Percentiles rank a stretch among this genome's conserved stretches.
These are phyloP conservation scores for Syritta pipiens DNA, from an alignment of 2,888 invertebrate genomes.

Conservation along the genomic window DNA sequence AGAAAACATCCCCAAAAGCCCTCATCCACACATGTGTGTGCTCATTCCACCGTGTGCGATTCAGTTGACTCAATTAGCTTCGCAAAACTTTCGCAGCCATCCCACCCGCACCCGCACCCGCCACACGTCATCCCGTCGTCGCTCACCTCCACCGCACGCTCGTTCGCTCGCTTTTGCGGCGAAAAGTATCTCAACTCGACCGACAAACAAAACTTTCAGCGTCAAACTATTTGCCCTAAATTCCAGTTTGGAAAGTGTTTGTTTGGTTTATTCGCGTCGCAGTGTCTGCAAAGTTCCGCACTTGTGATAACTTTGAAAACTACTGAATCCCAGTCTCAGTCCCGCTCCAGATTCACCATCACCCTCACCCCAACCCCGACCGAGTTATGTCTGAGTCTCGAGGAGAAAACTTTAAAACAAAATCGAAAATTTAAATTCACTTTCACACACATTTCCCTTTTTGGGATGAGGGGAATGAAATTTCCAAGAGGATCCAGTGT, in stretches of 20 bases:
- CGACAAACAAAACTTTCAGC: conserved; percentile 55
- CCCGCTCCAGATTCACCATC: neutral
- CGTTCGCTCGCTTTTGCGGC: too few relatives aligned
- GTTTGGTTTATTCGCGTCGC: conserved; percentile 69
- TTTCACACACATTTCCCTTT: conserved; percentile 45
- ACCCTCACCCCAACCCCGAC: neutral
- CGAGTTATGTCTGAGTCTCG: neutral
- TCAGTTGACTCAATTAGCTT: conserved; percentile 56
- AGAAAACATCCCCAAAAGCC: too few relatives aligned
- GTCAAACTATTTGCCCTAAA: conserved; percentile 68
- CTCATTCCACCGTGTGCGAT: conserved; percentile 12
- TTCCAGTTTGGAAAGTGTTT: conserved; percentile 68
- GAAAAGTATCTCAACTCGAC: conserved; percentile 60
- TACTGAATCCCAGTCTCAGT: conserved; percentile 49
- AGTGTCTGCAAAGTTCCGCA: conserved; percentile 67
- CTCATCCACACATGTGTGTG: conserved; percentile 19
- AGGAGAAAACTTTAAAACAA: conserved; percentile 60
- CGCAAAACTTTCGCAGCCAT: conserved; percentile 36
- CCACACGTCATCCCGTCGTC: too few relatives aligned
- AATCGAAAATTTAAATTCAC: conserved; percentile 69
- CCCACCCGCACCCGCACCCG: neutral
- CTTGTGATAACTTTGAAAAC: conserved; percentile 69
- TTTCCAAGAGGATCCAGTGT: conserved; percentile 26
- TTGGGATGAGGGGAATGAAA: conserved; percentile 3
- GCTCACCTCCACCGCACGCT: too few relatives aligned